Percentiles rank a stretch among this genome's conserved stretches.
phyloP scores from a whole-genome alignment of 2,888 invertebrate species.

The Anoncus sp. region DNA sequence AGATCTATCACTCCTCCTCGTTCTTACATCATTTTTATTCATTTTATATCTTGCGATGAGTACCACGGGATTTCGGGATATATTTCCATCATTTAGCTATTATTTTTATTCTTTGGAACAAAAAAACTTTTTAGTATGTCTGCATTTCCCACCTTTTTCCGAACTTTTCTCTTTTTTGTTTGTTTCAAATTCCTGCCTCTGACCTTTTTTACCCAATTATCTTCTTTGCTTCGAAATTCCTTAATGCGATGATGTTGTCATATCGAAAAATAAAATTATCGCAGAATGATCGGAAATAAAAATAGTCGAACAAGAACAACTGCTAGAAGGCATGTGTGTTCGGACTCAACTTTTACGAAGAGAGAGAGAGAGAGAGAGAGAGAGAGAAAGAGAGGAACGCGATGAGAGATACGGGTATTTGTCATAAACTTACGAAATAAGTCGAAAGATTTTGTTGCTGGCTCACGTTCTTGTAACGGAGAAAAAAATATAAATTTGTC shows the following conservation, averaged over 20 bases:
- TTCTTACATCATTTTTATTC: conserved; percentile 34
- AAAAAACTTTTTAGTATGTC: neutral
- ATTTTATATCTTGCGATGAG: conserved; percentile 43
- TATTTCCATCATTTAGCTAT: conserved; percentile 3
- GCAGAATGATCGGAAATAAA: too few species aligned
- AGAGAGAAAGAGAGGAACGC: neutral
- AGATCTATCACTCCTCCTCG: conserved; percentile 32
- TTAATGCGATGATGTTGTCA: too few species aligned
- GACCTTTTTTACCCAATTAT: too few species aligned
- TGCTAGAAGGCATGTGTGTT: too few species aligned
- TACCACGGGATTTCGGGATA: conserved; percentile 12
- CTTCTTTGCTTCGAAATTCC: too few species aligned
- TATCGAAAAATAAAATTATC: too few species aligned
- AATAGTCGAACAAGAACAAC: too few species aligned
- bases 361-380: neutral
- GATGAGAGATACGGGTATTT: neutral
- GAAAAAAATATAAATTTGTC: conserved; percentile 12
- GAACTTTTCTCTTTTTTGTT: too few species aligned
- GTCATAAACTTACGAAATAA: conserved; percentile 11
- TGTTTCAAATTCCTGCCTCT: too few species aligned
- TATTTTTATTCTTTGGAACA: neutral
- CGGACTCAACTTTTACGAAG: too few species aligned
- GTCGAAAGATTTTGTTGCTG: conserved; percentile 15
- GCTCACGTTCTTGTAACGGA: neutral
- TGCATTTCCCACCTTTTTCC: too few species aligned